phyloP scores from a whole-genome alignment of 2,113 vertebrate genomes.

The Hydrolagus affinis region DNA sequence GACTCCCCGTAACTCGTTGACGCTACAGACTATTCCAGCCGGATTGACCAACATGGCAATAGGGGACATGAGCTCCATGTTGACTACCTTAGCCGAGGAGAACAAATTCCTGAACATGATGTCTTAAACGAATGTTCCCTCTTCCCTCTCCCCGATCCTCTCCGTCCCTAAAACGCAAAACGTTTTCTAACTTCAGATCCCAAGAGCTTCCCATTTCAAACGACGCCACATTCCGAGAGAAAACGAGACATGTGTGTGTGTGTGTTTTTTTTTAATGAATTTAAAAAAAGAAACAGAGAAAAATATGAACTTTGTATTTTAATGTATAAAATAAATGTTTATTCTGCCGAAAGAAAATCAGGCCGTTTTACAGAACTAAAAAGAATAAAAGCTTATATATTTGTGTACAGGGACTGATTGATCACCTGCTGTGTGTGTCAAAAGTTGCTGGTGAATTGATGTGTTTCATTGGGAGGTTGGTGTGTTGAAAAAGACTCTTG shows the following conservation, averaged over 20 bases:
- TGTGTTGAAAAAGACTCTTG: constrained; percentile 17
- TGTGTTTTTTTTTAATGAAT: too few relatives aligned
- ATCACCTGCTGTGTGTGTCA: constrained; percentile 12
- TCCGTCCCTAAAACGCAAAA: not conserved
- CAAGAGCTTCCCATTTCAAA: not conserved
- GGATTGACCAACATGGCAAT: constrained; percentile 98
- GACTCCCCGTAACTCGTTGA: constrained; percentile 87
- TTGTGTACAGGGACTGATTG: constrained; percentile 12
- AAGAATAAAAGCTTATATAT: constrained; percentile 27
- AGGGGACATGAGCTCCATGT: constrained; percentile 97
- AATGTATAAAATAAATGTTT: constrained; percentile 30
- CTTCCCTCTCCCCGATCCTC: not conserved
- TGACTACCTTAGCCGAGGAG: constrained; percentile 90
- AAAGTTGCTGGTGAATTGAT: constrained; percentile 12
- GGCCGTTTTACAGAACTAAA: constrained; percentile 9
- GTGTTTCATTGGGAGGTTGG: not conserved
- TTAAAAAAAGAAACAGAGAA: too few relatives aligned
- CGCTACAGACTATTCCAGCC: constrained; percentile 75
- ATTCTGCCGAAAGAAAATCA: constrained; percentile 25
- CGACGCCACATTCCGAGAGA: too few relatives aligned
- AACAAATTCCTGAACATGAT: constrained; percentile 96
- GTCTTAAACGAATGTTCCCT: constrained; percentile 54
- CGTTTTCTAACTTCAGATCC: not conserved
- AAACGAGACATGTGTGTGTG: too few relatives aligned
- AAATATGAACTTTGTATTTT: constrained; percentile 28